These are phyloP conservation scores for Neosilurus hyrtlii DNA, from an alignment of 2,797 vertebrate genomes.

Conservation along the genomic window DNA sequence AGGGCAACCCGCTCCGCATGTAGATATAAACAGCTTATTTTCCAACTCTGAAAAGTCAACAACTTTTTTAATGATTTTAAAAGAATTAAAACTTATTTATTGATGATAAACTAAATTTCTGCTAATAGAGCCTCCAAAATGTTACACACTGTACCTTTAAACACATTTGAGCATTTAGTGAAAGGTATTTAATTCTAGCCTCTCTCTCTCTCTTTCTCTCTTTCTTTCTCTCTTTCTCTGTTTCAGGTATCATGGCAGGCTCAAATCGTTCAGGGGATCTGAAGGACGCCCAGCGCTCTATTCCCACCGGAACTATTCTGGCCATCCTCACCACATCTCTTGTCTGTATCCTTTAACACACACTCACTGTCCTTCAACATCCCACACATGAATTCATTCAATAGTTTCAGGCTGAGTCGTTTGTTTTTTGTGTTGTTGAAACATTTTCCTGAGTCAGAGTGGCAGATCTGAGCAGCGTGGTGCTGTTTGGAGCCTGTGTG, in stretches of 20 bases:
- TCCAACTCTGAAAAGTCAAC: too few species aligned
- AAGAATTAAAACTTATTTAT: too few species aligned
- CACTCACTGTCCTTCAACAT: too few species aligned
- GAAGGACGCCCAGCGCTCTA: slow-evolving; percentile 89
- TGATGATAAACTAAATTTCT: too few species aligned
- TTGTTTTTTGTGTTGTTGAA: neutral
- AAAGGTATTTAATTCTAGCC: neutral
- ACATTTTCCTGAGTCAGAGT: slow-evolving; percentile 60
- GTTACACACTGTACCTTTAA: too few species aligned
- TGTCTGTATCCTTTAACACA: slow-evolving; percentile 84
- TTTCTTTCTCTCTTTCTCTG: neutral
- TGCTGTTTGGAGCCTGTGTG: slow-evolving; percentile 85
- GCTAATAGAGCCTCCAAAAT: too few species aligned
- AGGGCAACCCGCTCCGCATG: too few species aligned
- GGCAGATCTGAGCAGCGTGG: slow-evolving; percentile 82
- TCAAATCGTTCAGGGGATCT: slow-evolving; percentile 90
- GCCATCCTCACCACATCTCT: slow-evolving; percentile 89
- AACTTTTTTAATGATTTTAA: too few species aligned
- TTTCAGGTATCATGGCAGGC: slow-evolving; percentile 90
- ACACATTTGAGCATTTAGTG: neutral
- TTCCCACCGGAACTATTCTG: slow-evolving; percentile 87
- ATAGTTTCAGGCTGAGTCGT: neutral
- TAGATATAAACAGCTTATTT: too few species aligned
- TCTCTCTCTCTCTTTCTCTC: neutral
- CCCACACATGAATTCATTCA: neutral